Evolutionary conservation across 2,113 vertebrate genomes (phyloP).

Genomic region (Entelurus aequoreus): DNA sequence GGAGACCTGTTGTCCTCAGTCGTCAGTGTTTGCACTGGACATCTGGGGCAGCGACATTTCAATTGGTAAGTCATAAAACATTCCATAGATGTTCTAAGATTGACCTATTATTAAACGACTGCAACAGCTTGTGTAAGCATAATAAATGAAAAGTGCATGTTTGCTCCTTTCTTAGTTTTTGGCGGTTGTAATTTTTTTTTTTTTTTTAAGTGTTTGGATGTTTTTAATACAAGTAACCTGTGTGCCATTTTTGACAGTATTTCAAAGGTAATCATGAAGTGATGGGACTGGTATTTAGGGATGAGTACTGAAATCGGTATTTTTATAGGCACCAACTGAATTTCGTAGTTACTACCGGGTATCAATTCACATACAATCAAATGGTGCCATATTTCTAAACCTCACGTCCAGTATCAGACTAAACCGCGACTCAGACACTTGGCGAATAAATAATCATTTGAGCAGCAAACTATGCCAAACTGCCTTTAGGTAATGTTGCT

Average conservation of each 20-base stretch:
- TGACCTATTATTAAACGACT: conserved; percentile 5
- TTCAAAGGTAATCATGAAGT: conserved; percentile 22
- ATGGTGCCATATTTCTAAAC: no score
- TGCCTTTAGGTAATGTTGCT: not conserved
- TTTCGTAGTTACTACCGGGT: no score
- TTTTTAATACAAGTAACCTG: conserved; percentile 30
- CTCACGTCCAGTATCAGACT: no score
- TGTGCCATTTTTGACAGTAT: conserved; percentile 17
- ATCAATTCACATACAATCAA: no score
- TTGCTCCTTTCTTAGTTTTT: conserved; percentile 16
- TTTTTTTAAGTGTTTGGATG: conserved; percentile 6
- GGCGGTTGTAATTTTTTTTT: not conserved
- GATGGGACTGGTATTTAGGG: not conserved
- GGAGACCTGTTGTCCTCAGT: conserved; percentile 27
- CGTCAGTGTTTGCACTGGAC: conserved; percentile 1
- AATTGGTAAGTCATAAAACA: conserved; percentile 12
- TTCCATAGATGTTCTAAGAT: conserved; percentile 5
- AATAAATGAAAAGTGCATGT: conserved; percentile 18
- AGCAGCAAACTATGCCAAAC: not conserved
- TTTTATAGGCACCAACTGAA: no score
- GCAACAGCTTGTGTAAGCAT: not conserved
- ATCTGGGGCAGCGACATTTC: conserved; percentile 17
- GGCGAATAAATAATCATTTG: no score
- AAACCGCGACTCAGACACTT: no score
- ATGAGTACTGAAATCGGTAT: not conserved